These are phyloP conservation scores for Xiphophorus couchianus DNA, from an alignment of 2,113 vertebrate species.

Conservation along the genomic window DNA sequence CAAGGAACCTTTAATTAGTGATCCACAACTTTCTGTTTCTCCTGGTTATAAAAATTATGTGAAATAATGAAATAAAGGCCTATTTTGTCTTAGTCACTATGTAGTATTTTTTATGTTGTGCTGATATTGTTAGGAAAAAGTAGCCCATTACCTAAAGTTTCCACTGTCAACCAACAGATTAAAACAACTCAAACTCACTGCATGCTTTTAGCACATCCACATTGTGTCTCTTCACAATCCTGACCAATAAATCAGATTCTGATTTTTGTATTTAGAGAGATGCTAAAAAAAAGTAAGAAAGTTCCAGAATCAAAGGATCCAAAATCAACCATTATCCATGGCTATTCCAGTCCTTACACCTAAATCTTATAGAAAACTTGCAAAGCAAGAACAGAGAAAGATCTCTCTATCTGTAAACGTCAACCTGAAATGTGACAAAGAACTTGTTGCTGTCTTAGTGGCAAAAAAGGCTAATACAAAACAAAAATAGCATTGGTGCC, in stretches of 20 bases:
- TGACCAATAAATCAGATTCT: too few relatives aligned
- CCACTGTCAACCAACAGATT: not conserved
- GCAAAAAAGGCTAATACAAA: not conserved
- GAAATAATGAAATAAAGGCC: too few relatives aligned
- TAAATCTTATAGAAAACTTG: not conserved
- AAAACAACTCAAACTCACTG: not conserved
- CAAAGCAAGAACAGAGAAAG: not conserved
- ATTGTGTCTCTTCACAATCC: too few relatives aligned
- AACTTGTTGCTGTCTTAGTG: not conserved
- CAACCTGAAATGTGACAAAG: not conserved
- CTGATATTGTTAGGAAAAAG: too few relatives aligned
- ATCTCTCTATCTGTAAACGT: not conserved
- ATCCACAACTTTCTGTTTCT: not conserved
- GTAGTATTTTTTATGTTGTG: too few relatives aligned
- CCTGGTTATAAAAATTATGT: too few relatives aligned
- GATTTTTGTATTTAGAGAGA: not conserved
- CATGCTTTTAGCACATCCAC: too few relatives aligned
- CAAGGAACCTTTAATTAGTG: too few relatives aligned
- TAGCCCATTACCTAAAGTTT: too few relatives aligned
- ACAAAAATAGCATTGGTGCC: not conserved
- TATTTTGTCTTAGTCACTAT: too few relatives aligned
- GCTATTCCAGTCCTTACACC: not conserved
- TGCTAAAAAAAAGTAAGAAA: not conserved
- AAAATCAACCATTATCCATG: not conserved
- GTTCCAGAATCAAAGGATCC: not conserved